A percentile compares a stretch with the other conserved stretches of the same genome.
phyloP scores from a whole-genome alignment of 2,113 vertebrate species.

The Myotis lucifugus region DNA sequence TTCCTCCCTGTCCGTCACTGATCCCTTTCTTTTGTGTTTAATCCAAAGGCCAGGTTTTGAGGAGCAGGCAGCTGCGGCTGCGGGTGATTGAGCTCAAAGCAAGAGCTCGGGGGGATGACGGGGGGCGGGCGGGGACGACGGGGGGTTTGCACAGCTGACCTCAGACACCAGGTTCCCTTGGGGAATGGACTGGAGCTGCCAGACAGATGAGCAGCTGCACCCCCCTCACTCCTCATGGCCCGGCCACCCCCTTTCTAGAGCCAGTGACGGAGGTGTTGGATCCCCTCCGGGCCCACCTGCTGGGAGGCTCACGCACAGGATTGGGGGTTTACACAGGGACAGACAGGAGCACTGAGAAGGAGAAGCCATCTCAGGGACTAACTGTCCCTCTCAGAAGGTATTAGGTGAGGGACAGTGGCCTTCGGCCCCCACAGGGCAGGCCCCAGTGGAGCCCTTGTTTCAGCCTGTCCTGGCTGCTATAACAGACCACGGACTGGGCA shows the following conservation, averaged over 20 bases:
- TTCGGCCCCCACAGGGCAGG: background rate
- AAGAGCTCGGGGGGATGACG: accelerated
- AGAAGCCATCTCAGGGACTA: accelerated
- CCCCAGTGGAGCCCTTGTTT: background rate
- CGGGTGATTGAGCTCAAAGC: background rate
- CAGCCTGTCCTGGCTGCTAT: background rate
- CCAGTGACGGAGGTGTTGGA: background rate
- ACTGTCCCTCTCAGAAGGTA: background rate
- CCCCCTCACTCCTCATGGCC: background rate
- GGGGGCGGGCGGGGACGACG: too few species aligned
- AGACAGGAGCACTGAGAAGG: background rate
- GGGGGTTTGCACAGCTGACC: background rate
- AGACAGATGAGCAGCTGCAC: background rate
- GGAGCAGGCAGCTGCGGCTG: accelerated
- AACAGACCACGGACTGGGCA: background rate
- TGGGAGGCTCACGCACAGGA: background rate
- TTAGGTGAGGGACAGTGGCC: background rate
- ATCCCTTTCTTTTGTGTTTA: background rate
- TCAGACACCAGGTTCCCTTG: background rate
- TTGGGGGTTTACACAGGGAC: accelerated
- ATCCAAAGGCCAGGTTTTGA: background rate
- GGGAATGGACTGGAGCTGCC: background rate
- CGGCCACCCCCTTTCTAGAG: accelerated
- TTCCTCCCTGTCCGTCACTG: accelerated
- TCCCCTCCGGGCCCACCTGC: background rate